phyloP scores from a whole-genome alignment of 2,113 vertebrate species.

The Sylvietta virens region DNA sequence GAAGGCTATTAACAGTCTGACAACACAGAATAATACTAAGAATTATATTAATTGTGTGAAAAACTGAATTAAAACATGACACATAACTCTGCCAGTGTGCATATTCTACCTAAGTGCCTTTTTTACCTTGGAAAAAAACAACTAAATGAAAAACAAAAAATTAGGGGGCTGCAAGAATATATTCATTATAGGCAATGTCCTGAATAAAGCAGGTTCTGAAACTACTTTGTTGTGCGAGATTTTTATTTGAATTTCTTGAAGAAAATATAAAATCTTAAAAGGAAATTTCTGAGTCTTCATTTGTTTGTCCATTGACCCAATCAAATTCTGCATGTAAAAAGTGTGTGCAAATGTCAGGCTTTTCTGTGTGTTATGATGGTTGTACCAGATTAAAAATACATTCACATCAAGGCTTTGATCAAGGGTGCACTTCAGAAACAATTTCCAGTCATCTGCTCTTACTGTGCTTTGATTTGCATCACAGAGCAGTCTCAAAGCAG shows the following conservation, averaged over 20 bases:
- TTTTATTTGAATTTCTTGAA: neutral
- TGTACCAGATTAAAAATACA: neutral
- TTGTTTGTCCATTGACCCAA: neutral
- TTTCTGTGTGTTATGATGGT: neutral
- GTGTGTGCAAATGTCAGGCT: neutral
- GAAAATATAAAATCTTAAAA: neutral
- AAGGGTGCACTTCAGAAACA: neutral
- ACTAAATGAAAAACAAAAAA: neutral
- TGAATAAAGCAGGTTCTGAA: neutral
- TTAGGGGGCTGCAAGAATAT: neutral
- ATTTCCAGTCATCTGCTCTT: neutral
- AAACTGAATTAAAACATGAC: neutral
- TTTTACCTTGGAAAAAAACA: neutral
- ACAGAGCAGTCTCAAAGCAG: neutral
- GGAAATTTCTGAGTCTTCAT: neutral
- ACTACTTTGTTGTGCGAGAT: neutral
- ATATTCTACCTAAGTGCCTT: neutral
- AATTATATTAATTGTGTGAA: neutral
- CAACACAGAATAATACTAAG: neutral
- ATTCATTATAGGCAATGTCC: neutral
- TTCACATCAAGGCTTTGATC: neutral
- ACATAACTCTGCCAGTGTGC: neutral
- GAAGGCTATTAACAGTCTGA: neutral
- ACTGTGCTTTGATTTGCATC: neutral
- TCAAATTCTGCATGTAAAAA: neutral